Conservation (phyloP, 23 tunicate genomes). For the Styela plicata region DNA sequence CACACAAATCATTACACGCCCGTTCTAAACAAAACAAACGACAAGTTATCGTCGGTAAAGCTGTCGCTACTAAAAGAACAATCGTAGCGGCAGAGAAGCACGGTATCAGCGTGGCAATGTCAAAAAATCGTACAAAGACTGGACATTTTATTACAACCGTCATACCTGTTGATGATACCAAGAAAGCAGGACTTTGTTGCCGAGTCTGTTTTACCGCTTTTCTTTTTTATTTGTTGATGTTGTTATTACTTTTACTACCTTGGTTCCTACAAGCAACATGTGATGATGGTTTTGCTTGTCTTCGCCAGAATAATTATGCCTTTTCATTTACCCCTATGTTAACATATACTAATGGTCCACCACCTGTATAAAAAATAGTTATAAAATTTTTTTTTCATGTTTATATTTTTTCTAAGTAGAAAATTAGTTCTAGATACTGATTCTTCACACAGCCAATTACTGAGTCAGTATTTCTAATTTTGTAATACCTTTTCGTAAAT, state of each 20-base stretch:
- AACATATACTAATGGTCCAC: constrained; percentile 65
- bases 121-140: background rate
- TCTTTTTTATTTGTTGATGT: constrained; percentile 35
- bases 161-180: background rate
- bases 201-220: constrained; percentile 30
- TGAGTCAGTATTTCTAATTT: background rate
- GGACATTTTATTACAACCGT: background rate
- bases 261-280: constrained; percentile 15
- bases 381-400: background rate
- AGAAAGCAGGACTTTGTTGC: background rate
- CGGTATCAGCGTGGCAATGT: background rate
- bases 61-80: background rate
- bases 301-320: constrained; percentile 46
- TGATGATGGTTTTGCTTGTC: constrained; percentile 44
- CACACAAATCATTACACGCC: background rate
- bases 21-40: background rate
- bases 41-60: background rate
- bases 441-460: background rate
- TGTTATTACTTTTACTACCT: constrained; percentile 8
- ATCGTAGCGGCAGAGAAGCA: constrained; percentile 13
- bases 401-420: background rate
- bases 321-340: constrained; percentile 46
- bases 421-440: background rate
- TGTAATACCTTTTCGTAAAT: background rate
- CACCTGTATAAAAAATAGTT: constrained; percentile 34